Base-by-base conservation (phyloP, 1,140 invertebrate genomes). In the Apis laboriosa region DNA sequence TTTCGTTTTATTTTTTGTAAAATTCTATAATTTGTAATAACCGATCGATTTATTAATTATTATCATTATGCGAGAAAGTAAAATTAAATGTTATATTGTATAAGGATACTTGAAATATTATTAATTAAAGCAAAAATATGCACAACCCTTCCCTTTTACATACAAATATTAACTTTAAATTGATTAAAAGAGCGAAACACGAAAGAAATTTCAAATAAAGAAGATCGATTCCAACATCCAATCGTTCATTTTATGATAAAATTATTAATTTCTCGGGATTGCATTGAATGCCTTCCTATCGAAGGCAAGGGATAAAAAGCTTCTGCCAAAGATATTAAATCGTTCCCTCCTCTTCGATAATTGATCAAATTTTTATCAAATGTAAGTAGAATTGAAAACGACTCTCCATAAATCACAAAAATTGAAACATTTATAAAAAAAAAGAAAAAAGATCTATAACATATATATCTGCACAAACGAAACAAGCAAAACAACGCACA, bases 271-370 rank as follows among this genome's bases (percentile, higher is more conserved):
- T 43, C 19, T 67, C 64, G 11, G 17, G 9, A 24, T 24, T 43
- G 34, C 64, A 43, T 43, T 67, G 9, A 43, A 67, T 67, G 34
- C 28, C 64, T 21, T 43, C 34, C 34, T 67, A 67, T 67, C 19
- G 64, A 34, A 64, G 63, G 17, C 43, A 67, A 43, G 43, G 64
- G 64, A 67, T 67, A 67, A 67, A 67, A 67, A 67, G 64, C 34
- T 67, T 67, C 64, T 21, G 21, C 13, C 17, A 9, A 43, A 12
- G 64, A 67, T 43, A 43, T 67, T 43, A 67, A 64, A 64, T 64
- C 19, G 24, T 64, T 64, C 63, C 15, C 63, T 64, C 3, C 63
- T 43, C 24, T 34, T 15, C 17, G 28, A 9, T 64, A 64, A 64
- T 64, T 64, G 28, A 64, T 64, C 28, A 34, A 64, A 64, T 64